Evolutionary conservation across 2,888 invertebrate species (phyloP).

Genomic region (Trypoxylon attenuatum): DNA sequence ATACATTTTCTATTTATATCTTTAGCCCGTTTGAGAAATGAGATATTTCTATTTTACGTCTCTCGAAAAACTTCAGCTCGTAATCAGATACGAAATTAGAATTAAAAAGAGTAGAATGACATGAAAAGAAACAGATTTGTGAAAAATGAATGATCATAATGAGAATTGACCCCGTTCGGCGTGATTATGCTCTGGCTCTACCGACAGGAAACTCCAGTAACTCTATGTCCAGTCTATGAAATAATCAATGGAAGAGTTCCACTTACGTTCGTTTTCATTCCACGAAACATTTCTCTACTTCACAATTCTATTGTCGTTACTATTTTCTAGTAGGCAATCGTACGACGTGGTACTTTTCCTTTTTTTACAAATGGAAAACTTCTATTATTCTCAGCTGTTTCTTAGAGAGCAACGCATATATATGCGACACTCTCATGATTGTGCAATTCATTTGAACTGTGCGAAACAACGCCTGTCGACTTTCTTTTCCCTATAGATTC

Average conservation of each 20-base stretch:
- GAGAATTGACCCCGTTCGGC: too few relatives aligned
- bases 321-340: neutral
- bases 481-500: too few relatives aligned
- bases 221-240: slow-evolving; percentile 18
- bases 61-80: too few relatives aligned
- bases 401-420: neutral
- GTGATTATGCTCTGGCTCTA: too few relatives aligned
- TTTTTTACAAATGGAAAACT: neutral
- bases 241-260: slow-evolving; percentile 22
- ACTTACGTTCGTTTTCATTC: slow-evolving; percentile 5
- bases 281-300: neutral
- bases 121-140: too few relatives aligned
- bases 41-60: too few relatives aligned
- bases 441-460: neutral
- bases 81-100: too few relatives aligned
- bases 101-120: too few relatives aligned
- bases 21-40: too few relatives aligned
- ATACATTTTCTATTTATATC: too few relatives aligned
- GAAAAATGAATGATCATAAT: too few relatives aligned
- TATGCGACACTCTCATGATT: neutral
- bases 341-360: neutral
- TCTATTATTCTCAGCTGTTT: neutral
- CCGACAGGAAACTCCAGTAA: too few relatives aligned
- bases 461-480: neutral
- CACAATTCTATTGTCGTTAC: neutral